Evolutionary conservation across 2,888 invertebrate genomes (phyloP).

Genomic region (Sesamia inferens): DNA sequence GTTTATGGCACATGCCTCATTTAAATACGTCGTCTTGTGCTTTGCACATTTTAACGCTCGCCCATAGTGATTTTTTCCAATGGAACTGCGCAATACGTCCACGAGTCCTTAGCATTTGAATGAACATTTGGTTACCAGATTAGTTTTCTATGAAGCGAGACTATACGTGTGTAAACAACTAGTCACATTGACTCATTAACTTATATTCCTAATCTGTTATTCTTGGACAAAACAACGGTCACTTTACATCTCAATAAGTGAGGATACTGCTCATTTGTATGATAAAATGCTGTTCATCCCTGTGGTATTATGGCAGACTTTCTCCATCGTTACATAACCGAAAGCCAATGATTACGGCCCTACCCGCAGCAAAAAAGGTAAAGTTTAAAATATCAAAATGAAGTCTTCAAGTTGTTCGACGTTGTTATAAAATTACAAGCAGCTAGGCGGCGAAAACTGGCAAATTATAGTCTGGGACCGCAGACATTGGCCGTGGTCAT

Average conservation of each 20-base stretch:
- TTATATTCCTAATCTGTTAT: slow-evolving; percentile 72
- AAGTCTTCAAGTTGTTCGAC: slow-evolving; percentile 80
- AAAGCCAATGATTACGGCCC: slow-evolving; percentile 73
- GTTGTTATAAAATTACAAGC: slow-evolving; percentile 85
- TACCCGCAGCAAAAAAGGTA: slow-evolving; percentile 70
- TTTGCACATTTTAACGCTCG: slow-evolving; percentile 86
- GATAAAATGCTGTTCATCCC: slow-evolving; percentile 56
- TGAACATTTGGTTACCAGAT: slow-evolving; percentile 89
- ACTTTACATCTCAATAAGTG: slow-evolving; percentile 74
- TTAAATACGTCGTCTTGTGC: slow-evolving; percentile 87
- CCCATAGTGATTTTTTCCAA: slow-evolving; percentile 82
- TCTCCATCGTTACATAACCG: slow-evolving; percentile 71
- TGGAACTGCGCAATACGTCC: slow-evolving; percentile 73
- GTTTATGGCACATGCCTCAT: slow-evolving; percentile 88
- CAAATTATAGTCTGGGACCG: slow-evolving; percentile 85
- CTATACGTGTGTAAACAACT: slow-evolving; percentile 81
- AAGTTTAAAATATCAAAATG: slow-evolving; percentile 79
- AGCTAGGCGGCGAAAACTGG: slow-evolving; percentile 87
- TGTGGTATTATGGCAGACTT: slow-evolving; percentile 59
- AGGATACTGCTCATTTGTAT: slow-evolving; percentile 58
- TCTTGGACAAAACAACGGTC: slow-evolving; percentile 62
- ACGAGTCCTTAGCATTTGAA: slow-evolving; percentile 83
- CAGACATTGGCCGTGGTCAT: slow-evolving; percentile 78
- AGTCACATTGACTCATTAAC: slow-evolving; percentile 77
- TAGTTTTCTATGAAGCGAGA: slow-evolving; percentile 83